Evolutionary conservation across 2,797 vertebrate species (phyloP).

Genomic region (Argyrosomus regius): DNA sequence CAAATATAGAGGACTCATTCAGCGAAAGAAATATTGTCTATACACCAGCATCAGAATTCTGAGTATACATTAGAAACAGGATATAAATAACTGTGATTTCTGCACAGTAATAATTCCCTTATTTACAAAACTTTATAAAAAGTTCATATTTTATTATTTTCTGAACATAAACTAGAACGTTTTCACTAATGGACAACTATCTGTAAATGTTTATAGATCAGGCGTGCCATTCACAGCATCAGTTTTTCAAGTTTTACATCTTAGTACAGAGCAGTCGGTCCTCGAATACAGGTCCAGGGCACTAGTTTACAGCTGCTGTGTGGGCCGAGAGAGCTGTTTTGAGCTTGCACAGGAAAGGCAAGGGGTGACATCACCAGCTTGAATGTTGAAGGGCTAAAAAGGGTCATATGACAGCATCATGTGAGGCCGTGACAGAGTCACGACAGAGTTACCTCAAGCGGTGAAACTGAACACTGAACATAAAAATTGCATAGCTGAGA

Average conservation of each 20-base stretch:
- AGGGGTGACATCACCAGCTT: slow-evolving; percentile 52
- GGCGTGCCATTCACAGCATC: slow-evolving; percentile 3
- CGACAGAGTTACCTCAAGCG: slow-evolving; percentile 13
- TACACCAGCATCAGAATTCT: background rate
- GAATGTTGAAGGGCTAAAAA: slow-evolving; percentile 14
- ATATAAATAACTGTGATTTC: background rate
- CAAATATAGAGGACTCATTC: slow-evolving; percentile 38
- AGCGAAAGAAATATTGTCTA: slow-evolving; percentile 18
- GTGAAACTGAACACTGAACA: slow-evolving; percentile 31
- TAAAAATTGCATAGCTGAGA: slow-evolving; percentile 44
- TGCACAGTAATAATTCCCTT: background rate
- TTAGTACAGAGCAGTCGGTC: background rate
- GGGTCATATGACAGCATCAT: slow-evolving; percentile 53
- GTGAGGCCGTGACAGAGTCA: slow-evolving; percentile 41
- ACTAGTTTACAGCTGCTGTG: slow-evolving; percentile 14
- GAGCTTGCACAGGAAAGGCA: slow-evolving; percentile 44
- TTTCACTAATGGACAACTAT: background rate
- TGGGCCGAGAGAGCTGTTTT: slow-evolving; percentile 31
- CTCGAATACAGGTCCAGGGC: slow-evolving; percentile 4
- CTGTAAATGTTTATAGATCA: slow-evolving; percentile 13
- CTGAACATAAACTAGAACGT: background rate
- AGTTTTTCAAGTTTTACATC: slow-evolving; percentile 3
- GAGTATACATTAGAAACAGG: background rate
- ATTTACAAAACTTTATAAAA: background rate
- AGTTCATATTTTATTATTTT: background rate